Evolutionary conservation across 2,113 vertebrate species (phyloP), one percentile per base, ranked within the genome.

Genomic region (Malurus melanocephalus): DNA sequence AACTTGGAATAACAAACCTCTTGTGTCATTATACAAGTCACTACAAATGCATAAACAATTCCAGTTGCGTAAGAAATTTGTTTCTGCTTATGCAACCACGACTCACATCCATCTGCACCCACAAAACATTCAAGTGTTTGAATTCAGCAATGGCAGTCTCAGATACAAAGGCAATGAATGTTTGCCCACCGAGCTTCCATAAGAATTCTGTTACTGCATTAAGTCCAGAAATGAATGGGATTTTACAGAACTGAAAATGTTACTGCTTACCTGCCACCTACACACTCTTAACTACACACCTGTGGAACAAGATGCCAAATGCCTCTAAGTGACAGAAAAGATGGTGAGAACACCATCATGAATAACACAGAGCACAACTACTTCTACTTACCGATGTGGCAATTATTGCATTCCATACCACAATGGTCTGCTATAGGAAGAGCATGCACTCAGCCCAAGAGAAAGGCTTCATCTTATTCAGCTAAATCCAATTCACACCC

Each of bases 141-240:
- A 49, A 82, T 42, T 68, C 78, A 56, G 42, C 53, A 75, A 23
- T 1, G 45, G 18, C 18, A 60, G 7, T 13, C 45, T 89, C 33
- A 87, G 35, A 64, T 27, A 64, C 0, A 0, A 67, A 46, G 18
- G 28, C 9, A 88, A 57, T 1, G 2, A 64, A 71, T 16, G 23
- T 23, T 45, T 69, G 33, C 11, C 30, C 4, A 22, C 0, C n/a
- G 27, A 24, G 51, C 27, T 59, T 85, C 21, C 26, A 26, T 10
- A 69, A 45, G 30, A 77, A 46, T 56, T 90, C 48, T 77, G 23
- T 45, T 89, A 43, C 2, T 51, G 28, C n/a, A 52, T 32, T 18
- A 67, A 32, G 5, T 45, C 27, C 19, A 68, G 30, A 42, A 72
- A 53, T 9, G 4, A 71, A 40, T 6, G 7, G 32, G 28, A 42